These are phyloP conservation scores for Hemicentrotus pulcherrimus DNA, from an alignment of 35 echinoderm and acorn worm species.

Conservation along the genomic window DNA sequence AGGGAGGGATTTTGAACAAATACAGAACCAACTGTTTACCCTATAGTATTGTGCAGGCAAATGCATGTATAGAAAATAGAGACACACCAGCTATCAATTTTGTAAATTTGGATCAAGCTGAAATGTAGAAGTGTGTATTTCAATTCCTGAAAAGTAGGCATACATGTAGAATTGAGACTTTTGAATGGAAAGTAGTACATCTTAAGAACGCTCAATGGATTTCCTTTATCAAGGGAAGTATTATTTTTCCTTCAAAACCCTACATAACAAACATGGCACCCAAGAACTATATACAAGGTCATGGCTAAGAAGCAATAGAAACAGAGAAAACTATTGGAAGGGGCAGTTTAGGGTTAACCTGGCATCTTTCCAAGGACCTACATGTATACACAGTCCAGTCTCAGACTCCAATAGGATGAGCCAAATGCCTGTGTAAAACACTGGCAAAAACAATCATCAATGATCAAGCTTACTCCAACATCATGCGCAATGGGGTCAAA, in stretches of 20 bases:
- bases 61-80: background rate
- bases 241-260: background rate
- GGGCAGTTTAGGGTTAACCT: background rate
- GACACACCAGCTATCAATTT: no score
- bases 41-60: background rate
- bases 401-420: background rate
- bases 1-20: background rate
- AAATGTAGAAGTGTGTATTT: background rate
- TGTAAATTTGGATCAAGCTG: no score
- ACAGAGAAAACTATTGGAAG: background rate
- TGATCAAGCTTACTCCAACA: background rate
- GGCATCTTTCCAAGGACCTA: background rate
- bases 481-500: background rate
- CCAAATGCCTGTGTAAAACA: background rate
- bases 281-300: background rate
- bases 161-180: background rate
- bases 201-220: background rate
- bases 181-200: background rate
- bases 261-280: background rate
- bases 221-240: background rate
- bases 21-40: background rate
- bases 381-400: background rate
- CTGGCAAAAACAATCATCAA: background rate
- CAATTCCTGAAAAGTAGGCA: background rate
- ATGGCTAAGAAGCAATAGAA: background rate